A percentile compares a stretch with the other conserved stretches of the same genome.
phyloP scores from a whole-genome alignment of 1,140 invertebrate species.

The Bombus haemorrhoidalis region DNA sequence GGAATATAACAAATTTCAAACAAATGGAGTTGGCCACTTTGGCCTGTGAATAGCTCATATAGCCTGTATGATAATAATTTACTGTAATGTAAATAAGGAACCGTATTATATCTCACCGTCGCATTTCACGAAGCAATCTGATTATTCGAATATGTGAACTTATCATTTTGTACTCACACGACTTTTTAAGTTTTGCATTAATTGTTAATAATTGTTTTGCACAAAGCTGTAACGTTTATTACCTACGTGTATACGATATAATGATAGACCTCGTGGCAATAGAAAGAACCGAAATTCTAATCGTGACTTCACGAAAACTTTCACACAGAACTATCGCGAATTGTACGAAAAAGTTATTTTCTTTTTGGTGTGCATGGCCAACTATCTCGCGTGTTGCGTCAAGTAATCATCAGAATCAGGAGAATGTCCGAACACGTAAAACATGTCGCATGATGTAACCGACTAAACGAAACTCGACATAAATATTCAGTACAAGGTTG shows the following conservation, averaged over 20 bases:
- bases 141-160: too few species aligned
- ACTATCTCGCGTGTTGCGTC: conserved; percentile 14
- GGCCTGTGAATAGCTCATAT: too few species aligned
- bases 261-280: not conserved
- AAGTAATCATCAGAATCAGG: conserved; percentile 9
- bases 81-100: not conserved
- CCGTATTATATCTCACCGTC: not conserved
- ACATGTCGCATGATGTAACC: conserved; percentile 55
- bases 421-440: conserved; percentile 33
- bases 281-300: not conserved
- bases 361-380: conserved; percentile 37
- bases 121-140: not conserved
- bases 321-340: not conserved
- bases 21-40: too few species aligned
- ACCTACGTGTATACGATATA: not conserved
- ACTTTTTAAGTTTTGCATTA: too few species aligned
- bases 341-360: not conserved
- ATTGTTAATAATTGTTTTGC: not conserved
- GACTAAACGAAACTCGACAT: conserved; percentile 13
- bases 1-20: too few species aligned
- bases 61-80: not conserved
- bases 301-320: not conserved
- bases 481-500: conserved; percentile 72
- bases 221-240: not conserved
- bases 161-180: not conserved